A percentile compares a stretch with the other conserved stretches of the same genome.
These are phyloP conservation scores for Saguinus imperator DNA, from an alignment of 2,113 vertebrate genomes.

Conservation along the genomic window DNA sequence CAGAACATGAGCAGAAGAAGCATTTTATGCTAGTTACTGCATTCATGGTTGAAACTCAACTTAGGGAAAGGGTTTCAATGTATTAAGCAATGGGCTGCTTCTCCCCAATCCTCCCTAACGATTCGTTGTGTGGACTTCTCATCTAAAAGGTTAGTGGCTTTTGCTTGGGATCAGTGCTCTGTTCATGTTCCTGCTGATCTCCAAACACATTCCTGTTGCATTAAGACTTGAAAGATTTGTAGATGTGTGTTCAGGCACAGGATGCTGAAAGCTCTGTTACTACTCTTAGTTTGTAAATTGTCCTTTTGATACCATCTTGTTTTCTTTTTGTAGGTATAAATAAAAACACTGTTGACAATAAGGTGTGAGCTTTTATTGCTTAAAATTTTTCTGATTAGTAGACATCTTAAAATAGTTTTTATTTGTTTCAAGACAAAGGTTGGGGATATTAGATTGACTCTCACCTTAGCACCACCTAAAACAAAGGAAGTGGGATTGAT, in stretches of 20 bases:
- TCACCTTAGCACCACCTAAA: constrained; percentile 48
- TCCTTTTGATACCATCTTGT: constrained; percentile 92
- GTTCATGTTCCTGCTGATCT: constrained; percentile 81
- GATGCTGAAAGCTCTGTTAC: constrained; percentile 87
- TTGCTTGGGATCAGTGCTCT: constrained; percentile 83
- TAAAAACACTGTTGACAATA: constrained; percentile 90
- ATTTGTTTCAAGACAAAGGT: neutral
- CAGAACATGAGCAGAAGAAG: constrained; percentile 58
- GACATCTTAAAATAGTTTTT: neutral
- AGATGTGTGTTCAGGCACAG: constrained; percentile 84
- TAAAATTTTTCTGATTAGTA: neutral
- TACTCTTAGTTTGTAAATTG: constrained; percentile 89
- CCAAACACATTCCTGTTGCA: constrained; percentile 87
- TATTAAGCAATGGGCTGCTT: constrained; percentile 63
- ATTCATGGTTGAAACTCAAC: constrained; percentile 51
- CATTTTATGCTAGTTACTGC: constrained; percentile 42
- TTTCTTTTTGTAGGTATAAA: constrained; percentile 92
- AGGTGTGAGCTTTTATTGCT: constrained; percentile 80
- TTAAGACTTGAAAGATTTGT: constrained; percentile 85
- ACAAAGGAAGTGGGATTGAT: neutral
- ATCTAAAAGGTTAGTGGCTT: constrained; percentile 83
- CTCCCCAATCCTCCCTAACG: constrained; percentile 74
- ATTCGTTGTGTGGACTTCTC: constrained; percentile 79
- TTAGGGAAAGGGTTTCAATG: constrained; percentile 67
- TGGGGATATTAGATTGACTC: neutral